phyloP scores from a whole-genome alignment of 2,888 invertebrate species.

The Drosophila quinaria region DNA sequence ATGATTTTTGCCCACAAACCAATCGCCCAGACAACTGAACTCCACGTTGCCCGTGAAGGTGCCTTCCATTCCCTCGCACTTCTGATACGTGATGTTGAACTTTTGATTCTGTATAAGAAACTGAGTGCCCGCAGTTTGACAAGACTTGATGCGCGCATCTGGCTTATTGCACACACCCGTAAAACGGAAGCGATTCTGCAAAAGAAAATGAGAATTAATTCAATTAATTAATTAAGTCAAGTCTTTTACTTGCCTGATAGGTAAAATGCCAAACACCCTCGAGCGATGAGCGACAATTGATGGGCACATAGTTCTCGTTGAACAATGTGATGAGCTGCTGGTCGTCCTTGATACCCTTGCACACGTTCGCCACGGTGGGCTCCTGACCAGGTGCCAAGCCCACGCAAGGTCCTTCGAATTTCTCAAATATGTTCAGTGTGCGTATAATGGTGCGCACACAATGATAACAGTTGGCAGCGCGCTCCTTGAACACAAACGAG shows the following conservation, averaged over 20 bases:
- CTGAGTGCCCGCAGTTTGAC: slow-evolving; percentile 98
- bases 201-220: slow-evolving; percentile 15
- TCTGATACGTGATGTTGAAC: slow-evolving; percentile 97
- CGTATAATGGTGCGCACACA: slow-evolving; percentile 94
- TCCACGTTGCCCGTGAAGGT: slow-evolving; percentile 97
- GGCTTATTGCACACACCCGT: slow-evolving; percentile 96
- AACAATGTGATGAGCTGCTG: slow-evolving; percentile 94
- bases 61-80: slow-evolving; percentile 95
- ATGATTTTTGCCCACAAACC: slow-evolving; percentile 98
- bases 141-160: slow-evolving; percentile 95
- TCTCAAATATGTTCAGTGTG: slow-evolving; percentile 95
- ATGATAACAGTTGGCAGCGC: slow-evolving; percentile 89
- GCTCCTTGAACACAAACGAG: slow-evolving; percentile 92
- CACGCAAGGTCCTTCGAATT: slow-evolving; percentile 94
- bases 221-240: slow-evolving; percentile 1
- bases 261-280: slow-evolving; percentile 99
- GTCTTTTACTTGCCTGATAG: slow-evolving; percentile 87
- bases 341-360: slow-evolving; percentile 90
- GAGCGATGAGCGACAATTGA: slow-evolving; percentile 96
- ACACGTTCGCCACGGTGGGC: slow-evolving; percentile 92
- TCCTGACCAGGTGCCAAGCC: slow-evolving; percentile 88
- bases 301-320: slow-evolving; percentile 95
- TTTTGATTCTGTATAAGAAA: slow-evolving; percentile 98
- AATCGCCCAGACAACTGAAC: slow-evolving; percentile 96
- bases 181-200: slow-evolving; percentile 93